Percentiles rank a stretch among this genome's conserved stretches.
Conservation (phyloP, 1,140 invertebrate species). For the Zaprionus vittiger region DNA sequence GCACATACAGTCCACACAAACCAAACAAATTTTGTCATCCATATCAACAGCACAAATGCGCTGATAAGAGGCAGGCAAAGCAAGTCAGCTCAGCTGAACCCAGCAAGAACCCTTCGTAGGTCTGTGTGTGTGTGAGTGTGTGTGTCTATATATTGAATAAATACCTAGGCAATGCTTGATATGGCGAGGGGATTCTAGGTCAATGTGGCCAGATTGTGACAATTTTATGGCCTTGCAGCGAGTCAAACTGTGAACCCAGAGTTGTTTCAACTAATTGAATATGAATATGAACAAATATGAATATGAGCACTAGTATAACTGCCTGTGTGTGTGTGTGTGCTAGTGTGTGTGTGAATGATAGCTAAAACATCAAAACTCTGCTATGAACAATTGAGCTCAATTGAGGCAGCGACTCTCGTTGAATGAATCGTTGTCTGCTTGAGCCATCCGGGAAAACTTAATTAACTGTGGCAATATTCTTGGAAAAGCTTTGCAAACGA, state of each 20-base stretch:
- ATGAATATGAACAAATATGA: slow-evolving; percentile 4
- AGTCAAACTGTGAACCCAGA: slow-evolving; percentile 54
- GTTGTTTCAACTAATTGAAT: slow-evolving; percentile 66
- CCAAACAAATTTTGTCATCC: slow-evolving; percentile 64
- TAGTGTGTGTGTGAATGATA: slow-evolving; percentile 49
- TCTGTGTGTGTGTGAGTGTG: neutral
- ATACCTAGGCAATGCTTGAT: neutral
- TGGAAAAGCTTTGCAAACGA: slow-evolving; percentile 57
- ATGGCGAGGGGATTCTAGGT: slow-evolving; percentile 59
- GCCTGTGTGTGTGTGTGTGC: slow-evolving; percentile 16
- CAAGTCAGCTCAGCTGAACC: slow-evolving; percentile 3
- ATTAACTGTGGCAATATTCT: slow-evolving; percentile 65
- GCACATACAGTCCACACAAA: slow-evolving; percentile 10
- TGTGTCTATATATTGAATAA: neutral
- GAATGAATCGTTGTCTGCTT: slow-evolving; percentile 27
- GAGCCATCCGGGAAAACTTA: slow-evolving; percentile 63
- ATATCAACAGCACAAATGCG: slow-evolving; percentile 39
- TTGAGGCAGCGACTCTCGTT: slow-evolving; percentile 41
- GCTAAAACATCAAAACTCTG: slow-evolving; percentile 36
- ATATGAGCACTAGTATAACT: neutral
- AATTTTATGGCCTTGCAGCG: slow-evolving; percentile 57
- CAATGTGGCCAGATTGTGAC: slow-evolving; percentile 51
- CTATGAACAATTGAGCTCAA: slow-evolving; percentile 72
- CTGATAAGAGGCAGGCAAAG: slow-evolving; percentile 56
- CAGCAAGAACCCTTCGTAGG: neutral